phyloP scores from a whole-genome alignment of 2,113 vertebrate genomes.

The Anoplopoma fimbria region DNA sequence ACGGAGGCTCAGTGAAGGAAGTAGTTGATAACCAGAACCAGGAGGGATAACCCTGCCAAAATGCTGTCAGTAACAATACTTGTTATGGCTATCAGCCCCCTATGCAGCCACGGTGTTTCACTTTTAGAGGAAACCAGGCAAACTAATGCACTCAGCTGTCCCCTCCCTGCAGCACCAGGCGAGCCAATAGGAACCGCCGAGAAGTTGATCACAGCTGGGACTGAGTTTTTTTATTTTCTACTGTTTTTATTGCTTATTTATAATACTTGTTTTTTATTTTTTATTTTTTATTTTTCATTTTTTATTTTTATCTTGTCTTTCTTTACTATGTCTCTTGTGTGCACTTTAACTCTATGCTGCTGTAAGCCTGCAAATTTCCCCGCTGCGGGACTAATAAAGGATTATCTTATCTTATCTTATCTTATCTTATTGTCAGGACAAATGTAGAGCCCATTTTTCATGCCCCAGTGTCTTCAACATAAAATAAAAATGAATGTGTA shows the following conservation, averaged over 20 bases:
- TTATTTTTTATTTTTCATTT: too few relatives aligned
- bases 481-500: background rate
- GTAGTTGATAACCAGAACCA: conserved; percentile 2
- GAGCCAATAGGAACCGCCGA: conserved; percentile 30
- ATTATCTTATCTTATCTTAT: too few relatives aligned
- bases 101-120: conserved; percentile 18
- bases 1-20: background rate
- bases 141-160: background rate
- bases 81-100: background rate
- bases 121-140: conserved; percentile 32
- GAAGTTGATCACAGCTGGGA: conserved; percentile 40
- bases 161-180: conserved; percentile 54
- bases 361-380: too few relatives aligned
- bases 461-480: background rate
- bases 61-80: conserved; percentile 9
- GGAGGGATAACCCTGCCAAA: conserved; percentile 9
- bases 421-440: too few relatives aligned
- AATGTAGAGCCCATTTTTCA: background rate
- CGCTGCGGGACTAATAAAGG: too few relatives aligned
- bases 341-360: too few relatives aligned
- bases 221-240: too few relatives aligned
- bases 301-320: too few relatives aligned
- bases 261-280: too few relatives aligned
- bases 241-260: too few relatives aligned
- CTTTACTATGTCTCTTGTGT: too few relatives aligned